These are phyloP conservation scores for Silurus asotus DNA, from an alignment of 2,113 vertebrate species.

Conservation along the genomic window DNA sequence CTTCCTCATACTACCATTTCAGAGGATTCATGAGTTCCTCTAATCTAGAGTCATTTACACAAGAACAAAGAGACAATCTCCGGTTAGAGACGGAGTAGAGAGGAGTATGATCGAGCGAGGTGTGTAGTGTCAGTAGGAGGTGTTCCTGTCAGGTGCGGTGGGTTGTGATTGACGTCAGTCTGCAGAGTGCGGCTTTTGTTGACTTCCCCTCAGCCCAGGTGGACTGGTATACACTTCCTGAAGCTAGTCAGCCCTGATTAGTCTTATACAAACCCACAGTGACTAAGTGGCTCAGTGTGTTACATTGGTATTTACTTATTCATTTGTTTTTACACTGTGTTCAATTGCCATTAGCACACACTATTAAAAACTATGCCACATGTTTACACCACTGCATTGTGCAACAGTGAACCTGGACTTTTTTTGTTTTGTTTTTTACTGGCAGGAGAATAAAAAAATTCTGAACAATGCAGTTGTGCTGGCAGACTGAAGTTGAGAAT, in stretches of 20 bases:
- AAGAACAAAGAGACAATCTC: not conserved
- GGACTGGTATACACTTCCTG: constrained; percentile 75
- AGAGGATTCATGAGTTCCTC: constrained; percentile 4
- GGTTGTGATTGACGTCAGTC: constrained; percentile 75
- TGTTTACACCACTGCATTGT: not conserved
- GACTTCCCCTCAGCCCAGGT: constrained; percentile 78
- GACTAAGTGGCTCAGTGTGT: not conserved
- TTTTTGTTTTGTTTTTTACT: not conserved
- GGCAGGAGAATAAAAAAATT: not conserved
- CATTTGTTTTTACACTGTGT: not conserved
- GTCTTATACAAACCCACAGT: constrained; percentile 2
- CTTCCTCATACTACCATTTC: not conserved
- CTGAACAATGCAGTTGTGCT: not conserved
- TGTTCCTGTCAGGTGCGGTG: constrained; percentile 69
- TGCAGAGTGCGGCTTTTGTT: constrained; percentile 76
- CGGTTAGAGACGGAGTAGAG: not conserved
- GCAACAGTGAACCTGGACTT: not conserved
- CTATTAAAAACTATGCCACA: not conserved
- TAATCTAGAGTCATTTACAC: not conserved
- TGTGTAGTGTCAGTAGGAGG: constrained; percentile 48
- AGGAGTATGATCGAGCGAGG: constrained; percentile 19
- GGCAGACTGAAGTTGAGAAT: not conserved
- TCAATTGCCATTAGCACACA: not conserved
- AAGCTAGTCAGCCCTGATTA: constrained; percentile 50
- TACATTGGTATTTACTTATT: not conserved